Conservation (phyloP, 2,113 vertebrate species). For the Rutilus rutilus region DNA sequence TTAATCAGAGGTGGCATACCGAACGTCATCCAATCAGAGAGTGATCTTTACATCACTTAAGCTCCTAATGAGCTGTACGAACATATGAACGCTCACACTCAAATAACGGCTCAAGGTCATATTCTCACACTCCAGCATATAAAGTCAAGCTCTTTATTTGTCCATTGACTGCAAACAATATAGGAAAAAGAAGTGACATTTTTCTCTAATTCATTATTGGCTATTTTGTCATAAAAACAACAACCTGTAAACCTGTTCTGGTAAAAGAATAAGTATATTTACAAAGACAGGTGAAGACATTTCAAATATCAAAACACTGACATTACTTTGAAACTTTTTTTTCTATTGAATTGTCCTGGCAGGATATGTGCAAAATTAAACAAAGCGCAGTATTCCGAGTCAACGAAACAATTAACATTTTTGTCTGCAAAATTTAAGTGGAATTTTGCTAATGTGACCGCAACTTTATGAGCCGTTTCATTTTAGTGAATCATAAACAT, state of each 20-base stretch:
- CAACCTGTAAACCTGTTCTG: neutral
- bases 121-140: neutral
- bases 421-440: neutral
- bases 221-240: neutral
- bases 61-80: constrained; percentile 1
- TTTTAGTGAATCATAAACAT: neutral
- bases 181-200: neutral
- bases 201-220: neutral
- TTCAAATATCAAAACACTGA: neutral
- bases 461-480: neutral
- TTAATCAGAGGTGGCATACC: constrained; percentile 26
- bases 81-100: neutral
- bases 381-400: neutral
- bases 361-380: too few species aligned
- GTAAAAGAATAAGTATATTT: neutral
- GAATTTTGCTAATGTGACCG: neutral
- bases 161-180: constrained; percentile 4
- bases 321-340: neutral
- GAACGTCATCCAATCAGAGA: constrained; percentile 21
- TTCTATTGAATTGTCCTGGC: too few species aligned
- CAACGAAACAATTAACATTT: neutral
- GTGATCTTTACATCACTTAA: constrained; percentile 32
- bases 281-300: neutral
- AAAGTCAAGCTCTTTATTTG: constrained; percentile 31
- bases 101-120: constrained; percentile 27